Percentiles rank a stretch among this genome's conserved stretches.
phyloP scores from a whole-genome alignment of 2,113 vertebrate species.

The Cervus canadensis region DNA sequence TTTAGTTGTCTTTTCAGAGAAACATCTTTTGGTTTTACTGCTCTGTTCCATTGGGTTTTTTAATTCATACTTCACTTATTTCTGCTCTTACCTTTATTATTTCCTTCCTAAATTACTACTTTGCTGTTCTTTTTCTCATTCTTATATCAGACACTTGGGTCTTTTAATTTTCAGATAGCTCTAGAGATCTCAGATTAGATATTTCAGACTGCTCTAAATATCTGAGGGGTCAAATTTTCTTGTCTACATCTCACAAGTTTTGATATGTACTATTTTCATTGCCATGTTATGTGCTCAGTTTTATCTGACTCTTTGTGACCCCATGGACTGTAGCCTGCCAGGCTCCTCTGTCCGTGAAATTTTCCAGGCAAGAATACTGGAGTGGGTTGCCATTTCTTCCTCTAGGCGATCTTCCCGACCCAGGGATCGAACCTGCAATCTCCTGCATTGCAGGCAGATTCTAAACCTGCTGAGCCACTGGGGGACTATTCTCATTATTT shows the following conservation, averaged over 20 bases:
- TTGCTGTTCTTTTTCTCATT: neutral
- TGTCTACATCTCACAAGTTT: neutral
- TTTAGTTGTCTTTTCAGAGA: slow-evolving; percentile 8
- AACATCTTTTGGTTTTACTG: neutral
- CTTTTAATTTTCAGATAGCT: neutral
- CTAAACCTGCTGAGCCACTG: neutral
- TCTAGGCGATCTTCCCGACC: neutral
- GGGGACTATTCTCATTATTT: neutral
- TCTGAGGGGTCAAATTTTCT: slow-evolving; percentile 6
- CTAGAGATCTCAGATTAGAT: neutral
- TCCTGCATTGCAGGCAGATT: neutral
- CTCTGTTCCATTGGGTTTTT: neutral
- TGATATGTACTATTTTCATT: neutral
- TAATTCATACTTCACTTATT: neutral
- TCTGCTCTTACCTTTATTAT: slow-evolving; percentile 22
- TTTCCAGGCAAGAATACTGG: neutral
- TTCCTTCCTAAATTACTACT: slow-evolving; percentile 23
- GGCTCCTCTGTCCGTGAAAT: neutral
- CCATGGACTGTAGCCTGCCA: neutral
- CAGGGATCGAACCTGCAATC: neutral
- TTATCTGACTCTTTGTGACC: neutral
- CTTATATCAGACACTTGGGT: neutral
- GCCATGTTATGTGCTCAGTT: neutral
- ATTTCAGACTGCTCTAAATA: neutral
- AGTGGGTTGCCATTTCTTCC: neutral